Evolutionary conservation across 1,140 invertebrate species (phyloP).

Genomic region (Mylabris phalerata): DNA sequence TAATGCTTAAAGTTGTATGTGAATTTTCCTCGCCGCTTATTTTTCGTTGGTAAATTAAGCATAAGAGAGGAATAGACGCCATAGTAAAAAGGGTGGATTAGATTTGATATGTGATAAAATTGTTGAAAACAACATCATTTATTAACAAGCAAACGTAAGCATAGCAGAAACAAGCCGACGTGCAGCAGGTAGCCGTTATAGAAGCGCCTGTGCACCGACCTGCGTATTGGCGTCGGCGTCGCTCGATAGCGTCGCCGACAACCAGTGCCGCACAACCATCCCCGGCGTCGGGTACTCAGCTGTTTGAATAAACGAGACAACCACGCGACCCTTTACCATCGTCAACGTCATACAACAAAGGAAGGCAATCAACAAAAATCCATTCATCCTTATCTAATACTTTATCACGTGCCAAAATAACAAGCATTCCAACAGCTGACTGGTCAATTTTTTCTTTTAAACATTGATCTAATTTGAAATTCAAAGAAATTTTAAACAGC

Average conservation of each 20-base stretch:
- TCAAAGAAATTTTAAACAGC: too few relatives aligned
- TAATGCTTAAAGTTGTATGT: too few relatives aligned
- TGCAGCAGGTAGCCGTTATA: constrained; percentile 39
- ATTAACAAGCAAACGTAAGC: constrained; percentile 22
- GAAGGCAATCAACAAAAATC: not conserved
- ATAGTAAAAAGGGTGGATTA: not conserved
- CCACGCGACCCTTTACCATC: constrained; percentile 25
- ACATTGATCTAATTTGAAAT: too few relatives aligned
- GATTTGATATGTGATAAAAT: constrained; percentile 24
- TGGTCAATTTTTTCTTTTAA: not conserved
- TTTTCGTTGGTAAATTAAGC: too few relatives aligned
- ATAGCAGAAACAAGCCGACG: constrained; percentile 18
- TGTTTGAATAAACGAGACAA: constrained; percentile 25
- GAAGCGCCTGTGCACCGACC: constrained; percentile 32
- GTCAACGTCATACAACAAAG: not conserved
- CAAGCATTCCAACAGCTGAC: not conserved
- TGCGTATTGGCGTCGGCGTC: constrained; percentile 40
- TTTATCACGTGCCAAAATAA: not conserved
- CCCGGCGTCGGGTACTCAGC: constrained; percentile 39
- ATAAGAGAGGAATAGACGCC: too few relatives aligned
- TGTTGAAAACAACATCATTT: constrained; percentile 29
- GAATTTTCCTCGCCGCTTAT: too few relatives aligned
- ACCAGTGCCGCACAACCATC: constrained; percentile 41
- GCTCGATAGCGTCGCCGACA: constrained; percentile 39
- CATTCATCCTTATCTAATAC: not conserved